Base-by-base conservation (phyloP, 2,797 vertebrate species). In the Cynopterus sphinx region DNA sequence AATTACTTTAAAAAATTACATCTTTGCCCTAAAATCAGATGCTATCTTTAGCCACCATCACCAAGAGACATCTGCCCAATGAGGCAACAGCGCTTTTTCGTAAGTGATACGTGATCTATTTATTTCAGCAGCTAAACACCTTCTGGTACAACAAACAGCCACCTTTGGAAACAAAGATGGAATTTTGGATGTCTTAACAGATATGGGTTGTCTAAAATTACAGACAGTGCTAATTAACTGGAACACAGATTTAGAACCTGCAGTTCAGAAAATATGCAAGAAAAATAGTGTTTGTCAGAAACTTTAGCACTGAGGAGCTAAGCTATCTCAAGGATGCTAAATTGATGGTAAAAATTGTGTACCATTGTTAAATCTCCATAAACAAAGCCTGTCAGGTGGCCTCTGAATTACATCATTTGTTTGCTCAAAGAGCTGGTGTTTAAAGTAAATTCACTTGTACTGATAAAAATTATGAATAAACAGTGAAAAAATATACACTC, bases 281-380 rank as follows among this genome's bases (percentile, higher is more conserved):
- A 95, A 97, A 97, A 98, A 97, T 15, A 97, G 95, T 92, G 73
- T 92, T 90, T 97, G 96, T 97, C 94, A 96, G 91, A 97, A 96
- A 86, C 93, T 96, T 98, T 36, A 95, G 87, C 87, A 96, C 94
- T 84, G 95, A 78, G 96, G 90, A 98, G 59, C 51, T 86, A 95
- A 57, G 73, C 63, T 83, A 82, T 92, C 88, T 98, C 93, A 96
- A 97, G 97, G 96, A 96, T 87, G 79, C 75, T 95, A 94, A 96
- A 97, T 85, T 89, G 98, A 97, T 96, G 81, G 97, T 98, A 97
- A 97, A 86, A 96, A 97, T 98, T 98, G 97, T 15, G 78, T 96
- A 98, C 98, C 57, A 9, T 6, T 2, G 87, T 83, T 97, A 96
- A 98, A 97, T 91, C 83, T 97, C 90, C 92, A 88, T 96, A 98